Conservation (phyloP, 2,797 vertebrate genomes). For the Scolopax rusticola region DNA sequence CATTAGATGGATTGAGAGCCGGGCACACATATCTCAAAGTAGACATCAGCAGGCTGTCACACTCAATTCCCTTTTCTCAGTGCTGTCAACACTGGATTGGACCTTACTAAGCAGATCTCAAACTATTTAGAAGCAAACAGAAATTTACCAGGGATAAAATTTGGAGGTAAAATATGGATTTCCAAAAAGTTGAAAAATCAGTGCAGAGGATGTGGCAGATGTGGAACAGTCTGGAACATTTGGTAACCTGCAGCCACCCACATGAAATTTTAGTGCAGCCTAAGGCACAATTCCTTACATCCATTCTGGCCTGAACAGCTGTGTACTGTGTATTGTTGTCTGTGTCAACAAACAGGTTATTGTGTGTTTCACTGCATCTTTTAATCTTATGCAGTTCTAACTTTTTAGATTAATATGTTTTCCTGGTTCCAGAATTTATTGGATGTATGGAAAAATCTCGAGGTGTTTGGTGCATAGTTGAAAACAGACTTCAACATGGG, state of each 20-base stretch:
- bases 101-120: neutral
- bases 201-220: neutral
- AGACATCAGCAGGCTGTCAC: neutral
- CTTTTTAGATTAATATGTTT: neutral
- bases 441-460: neutral
- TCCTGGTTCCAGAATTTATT: neutral
- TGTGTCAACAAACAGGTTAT: neutral
- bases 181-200: neutral
- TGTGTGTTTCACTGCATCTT: neutral
- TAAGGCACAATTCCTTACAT: neutral
- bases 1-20: neutral
- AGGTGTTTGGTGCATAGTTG: neutral
- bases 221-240: neutral
- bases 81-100: neutral
- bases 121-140: neutral
- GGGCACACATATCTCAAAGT: neutral
- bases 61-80: neutral
- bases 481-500: neutral
- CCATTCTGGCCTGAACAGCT: neutral
- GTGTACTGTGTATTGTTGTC: neutral
- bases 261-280: neutral
- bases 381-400: neutral
- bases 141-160: neutral
- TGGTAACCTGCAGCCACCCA: neutral
- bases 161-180: neutral